Evolutionary conservation across 2,797 vertebrate species (phyloP).

Genomic region (Pterois miles): DNA sequence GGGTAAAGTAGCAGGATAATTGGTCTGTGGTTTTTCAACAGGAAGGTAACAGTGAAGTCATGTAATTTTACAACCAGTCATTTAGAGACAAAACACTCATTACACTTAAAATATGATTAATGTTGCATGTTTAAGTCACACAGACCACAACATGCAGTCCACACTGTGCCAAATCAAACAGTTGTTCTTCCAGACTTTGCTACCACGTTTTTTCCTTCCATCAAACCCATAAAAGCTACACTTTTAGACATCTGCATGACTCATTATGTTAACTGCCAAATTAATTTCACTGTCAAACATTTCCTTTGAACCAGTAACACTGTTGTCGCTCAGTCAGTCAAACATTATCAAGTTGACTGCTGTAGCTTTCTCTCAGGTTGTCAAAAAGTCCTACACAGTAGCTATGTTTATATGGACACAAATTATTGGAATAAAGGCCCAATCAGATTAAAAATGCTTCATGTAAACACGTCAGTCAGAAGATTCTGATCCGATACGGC

Average conservation of each 20-base stretch:
- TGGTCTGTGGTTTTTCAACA: conserved; percentile 13
- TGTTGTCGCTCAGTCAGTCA: conserved; percentile 3
- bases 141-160: neutral
- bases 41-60: neutral
- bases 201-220: neutral
- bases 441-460: no score
- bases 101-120: conserved; percentile 9
- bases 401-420: no score
- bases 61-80: conserved; percentile 30
- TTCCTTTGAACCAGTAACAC: conserved; percentile 8
- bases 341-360: conserved; percentile 10
- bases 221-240: neutral
- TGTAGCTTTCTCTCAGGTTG: conserved; percentile 4
- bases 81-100: conserved; percentile 17
- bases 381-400: neutral
- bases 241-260: conserved; percentile 9
- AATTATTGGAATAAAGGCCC: no score
- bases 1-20: conserved; percentile 1
- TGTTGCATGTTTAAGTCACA: neutral
- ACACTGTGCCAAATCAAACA: conserved; percentile 6
- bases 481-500: no score
- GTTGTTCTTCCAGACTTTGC: neutral
- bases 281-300: conserved; percentile 29
- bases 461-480: no score
- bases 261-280: conserved; percentile 26